Conservation (phyloP, 2,888 invertebrate species). For the Operophtera brumata region DNA sequence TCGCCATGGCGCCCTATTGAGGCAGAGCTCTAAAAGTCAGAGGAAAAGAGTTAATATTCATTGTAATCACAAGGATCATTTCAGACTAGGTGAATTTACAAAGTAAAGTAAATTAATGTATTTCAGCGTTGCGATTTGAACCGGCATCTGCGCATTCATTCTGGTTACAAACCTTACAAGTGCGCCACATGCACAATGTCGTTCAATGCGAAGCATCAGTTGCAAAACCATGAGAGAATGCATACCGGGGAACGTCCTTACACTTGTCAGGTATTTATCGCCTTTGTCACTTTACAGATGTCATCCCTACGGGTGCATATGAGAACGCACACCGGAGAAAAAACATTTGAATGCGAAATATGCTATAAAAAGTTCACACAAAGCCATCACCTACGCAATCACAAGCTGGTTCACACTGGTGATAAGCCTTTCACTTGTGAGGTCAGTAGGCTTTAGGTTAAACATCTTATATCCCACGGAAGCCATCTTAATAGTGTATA, state of each 20-base stretch:
- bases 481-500: background rate
- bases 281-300: conserved; percentile 50
- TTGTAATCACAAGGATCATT: too few relatives aligned
- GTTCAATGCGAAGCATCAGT: conserved; percentile 78
- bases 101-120: conserved; percentile 40
- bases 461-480: background rate
- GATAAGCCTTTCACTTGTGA: conserved; percentile 58
- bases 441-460: conserved; percentile 49
- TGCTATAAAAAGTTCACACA: conserved; percentile 61
- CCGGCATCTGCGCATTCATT: conserved; percentile 76
- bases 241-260: conserved; percentile 77
- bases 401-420: conserved; percentile 59
- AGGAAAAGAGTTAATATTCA: too few relatives aligned
- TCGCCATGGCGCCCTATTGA: too few relatives aligned
- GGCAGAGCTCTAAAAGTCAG: too few relatives aligned
- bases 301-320: conserved; percentile 57
- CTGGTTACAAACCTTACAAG: conserved; percentile 77
- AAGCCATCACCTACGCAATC: conserved; percentile 60
- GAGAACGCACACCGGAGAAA: conserved; percentile 59
- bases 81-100: background rate
- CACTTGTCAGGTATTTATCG: conserved; percentile 60
- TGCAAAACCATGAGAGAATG: conserved; percentile 78
- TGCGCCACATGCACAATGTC: conserved; percentile 75
- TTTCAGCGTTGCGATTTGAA: conserved; percentile 78
- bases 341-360: conserved; percentile 53